Evolutionary conservation across 2,888 invertebrate genomes (phyloP), one percentile per base, ranked within the genome.

Genomic region (Ophioninae sp.): DNA sequence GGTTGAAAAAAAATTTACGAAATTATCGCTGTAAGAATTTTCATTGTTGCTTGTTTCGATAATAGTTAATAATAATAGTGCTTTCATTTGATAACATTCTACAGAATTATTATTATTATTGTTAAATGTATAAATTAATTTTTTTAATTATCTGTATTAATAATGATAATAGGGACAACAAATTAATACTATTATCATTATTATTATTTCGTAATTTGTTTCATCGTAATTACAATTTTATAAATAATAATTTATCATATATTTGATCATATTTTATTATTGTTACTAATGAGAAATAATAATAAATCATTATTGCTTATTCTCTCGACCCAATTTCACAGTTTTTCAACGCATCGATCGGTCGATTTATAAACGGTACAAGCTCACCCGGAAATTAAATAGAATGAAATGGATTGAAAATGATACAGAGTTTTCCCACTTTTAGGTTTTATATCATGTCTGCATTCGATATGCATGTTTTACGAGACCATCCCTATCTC

Each of bases 401-500:
- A 41, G 23, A 41, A 17, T 71, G 13, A 10, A 44, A 75, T 41
- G 30, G 65, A 51, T 79, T 58, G 56, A 79, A 30, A 82, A 71
- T 65, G 30, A 78, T 69, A 58, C 8, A 3, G 61, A n/a, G 58
- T 78, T 81, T 79, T 51, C 51, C 81, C 81, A 78, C 30, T 59
- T 64, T 69, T 41, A 7, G 8, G 41, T 41, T 9, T 39, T 1
- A 41, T 13, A 13, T 13, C 3, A 13, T 63, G 79, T 64, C 51
- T 75, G 44, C 63, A 69, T 41, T 79, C 59, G 20, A 59, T 59
- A 77, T 77, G 23, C 23, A 61, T 13, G 20, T 59, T 37, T 58
- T 56, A 23, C 44, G n/a, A 71, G 30, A n/a, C 7, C 0, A 1
- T 13, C 17, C 17, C 17, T 17, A 6, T 17, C 17, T 51, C 51